phyloP scores from a whole-genome alignment of 92 coral and sea anemone species.

The Palythoa heliodiscus region DNA sequence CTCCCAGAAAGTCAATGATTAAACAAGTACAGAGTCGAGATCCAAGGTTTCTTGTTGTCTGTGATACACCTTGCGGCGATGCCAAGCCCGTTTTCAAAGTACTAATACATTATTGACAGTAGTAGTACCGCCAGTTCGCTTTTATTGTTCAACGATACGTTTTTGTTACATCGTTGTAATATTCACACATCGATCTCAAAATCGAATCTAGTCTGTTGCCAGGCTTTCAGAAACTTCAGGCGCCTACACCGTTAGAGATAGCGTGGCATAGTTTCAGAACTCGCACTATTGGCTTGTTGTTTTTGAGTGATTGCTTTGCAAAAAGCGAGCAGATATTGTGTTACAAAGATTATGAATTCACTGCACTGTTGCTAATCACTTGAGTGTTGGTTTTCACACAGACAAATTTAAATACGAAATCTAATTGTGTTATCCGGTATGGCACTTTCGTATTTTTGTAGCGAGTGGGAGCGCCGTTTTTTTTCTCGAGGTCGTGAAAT shows the following conservation, averaged over 20 bases:
- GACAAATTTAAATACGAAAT: not conserved
- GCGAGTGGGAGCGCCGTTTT: not conserved
- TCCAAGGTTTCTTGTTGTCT: not conserved
- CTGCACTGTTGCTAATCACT: not conserved
- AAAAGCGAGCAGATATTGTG: not conserved
- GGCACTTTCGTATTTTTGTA: not conserved
- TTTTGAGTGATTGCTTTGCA: not conserved
- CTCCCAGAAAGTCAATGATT: not conserved
- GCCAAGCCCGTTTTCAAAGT: not conserved
- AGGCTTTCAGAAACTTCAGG: too few relatives aligned
- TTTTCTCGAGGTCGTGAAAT: not conserved
- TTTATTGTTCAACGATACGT: not conserved
- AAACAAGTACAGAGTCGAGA: not conserved
- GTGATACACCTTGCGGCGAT: not conserved
- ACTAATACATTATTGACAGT: not conserved
- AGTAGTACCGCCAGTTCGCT: not conserved
- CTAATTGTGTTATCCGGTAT: not conserved
- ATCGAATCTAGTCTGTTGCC: too few relatives aligned
- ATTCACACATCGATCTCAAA: not conserved
- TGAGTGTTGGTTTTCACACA: not conserved
- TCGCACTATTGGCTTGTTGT: not conserved
- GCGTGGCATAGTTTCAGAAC: not conserved
- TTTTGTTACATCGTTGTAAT: not conserved
- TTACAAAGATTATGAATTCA: not conserved
- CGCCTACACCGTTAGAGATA: not conserved